Conservation (phyloP, 2,113 vertebrate genomes). For the Calonectris borealis region DNA sequence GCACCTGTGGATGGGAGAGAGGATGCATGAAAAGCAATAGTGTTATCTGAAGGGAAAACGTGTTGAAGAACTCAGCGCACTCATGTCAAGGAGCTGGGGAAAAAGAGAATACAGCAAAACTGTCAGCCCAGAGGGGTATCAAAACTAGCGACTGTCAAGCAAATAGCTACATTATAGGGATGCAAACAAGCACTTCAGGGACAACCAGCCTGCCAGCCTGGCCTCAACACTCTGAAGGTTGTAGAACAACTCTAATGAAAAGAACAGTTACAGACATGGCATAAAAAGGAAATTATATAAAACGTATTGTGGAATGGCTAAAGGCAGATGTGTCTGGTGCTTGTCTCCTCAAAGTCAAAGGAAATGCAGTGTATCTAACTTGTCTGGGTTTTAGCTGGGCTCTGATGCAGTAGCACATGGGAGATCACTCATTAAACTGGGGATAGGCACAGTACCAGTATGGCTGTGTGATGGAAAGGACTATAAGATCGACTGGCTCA, state of each 20-base stretch:
- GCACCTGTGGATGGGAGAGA: neutral
- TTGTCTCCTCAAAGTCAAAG: neutral
- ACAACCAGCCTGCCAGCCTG: neutral
- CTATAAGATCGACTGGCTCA: neutral
- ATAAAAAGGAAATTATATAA: neutral
- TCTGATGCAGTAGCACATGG: neutral
- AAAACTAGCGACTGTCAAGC: neutral
- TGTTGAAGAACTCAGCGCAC: neutral
- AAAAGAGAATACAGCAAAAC: neutral
- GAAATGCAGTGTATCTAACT: rapidly evolving
- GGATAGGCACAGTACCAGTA: neutral
- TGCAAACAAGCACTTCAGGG: neutral
- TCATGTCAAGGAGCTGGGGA: neutral
- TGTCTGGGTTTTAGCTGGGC: neutral
- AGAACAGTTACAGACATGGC: neutral
- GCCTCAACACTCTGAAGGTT: neutral
- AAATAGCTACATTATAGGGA: neutral
- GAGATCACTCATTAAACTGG: neutral
- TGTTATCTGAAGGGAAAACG: neutral
- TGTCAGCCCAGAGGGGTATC: neutral
- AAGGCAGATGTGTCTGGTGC: neutral
- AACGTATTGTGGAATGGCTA: neutral
- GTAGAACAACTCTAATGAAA: neutral
- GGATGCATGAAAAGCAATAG: neutral
- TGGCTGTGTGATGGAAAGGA: neutral